These are phyloP conservation scores for Misgurnus anguillicaudatus DNA, from an alignment of 2,113 vertebrate genomes.

Conservation along the genomic window DNA sequence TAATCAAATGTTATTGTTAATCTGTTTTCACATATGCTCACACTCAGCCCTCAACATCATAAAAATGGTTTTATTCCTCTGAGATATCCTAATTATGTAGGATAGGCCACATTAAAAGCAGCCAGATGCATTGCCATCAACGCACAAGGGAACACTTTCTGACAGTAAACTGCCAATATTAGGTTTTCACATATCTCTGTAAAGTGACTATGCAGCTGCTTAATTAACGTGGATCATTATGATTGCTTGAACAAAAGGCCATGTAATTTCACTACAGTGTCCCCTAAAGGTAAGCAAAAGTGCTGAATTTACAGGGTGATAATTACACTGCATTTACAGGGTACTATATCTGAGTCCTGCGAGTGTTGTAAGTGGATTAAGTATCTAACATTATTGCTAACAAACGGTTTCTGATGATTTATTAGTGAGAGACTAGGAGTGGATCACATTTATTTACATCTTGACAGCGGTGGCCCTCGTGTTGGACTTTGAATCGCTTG, in stretches of 20 bases:
- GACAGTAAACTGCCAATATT: constrained; percentile 36
- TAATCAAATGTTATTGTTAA: too few relatives aligned
- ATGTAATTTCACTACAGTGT: constrained; percentile 26
- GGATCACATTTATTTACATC: too few relatives aligned
- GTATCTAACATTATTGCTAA: too few relatives aligned
- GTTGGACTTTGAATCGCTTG: too few relatives aligned
- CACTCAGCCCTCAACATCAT: not conserved
- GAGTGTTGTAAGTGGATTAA: not conserved
- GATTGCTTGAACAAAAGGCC: constrained; percentile 30
- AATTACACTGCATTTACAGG: too few relatives aligned
- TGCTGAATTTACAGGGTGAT: not conserved
- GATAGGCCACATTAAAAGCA: constrained; percentile 16
- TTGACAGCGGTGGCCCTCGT: too few relatives aligned
- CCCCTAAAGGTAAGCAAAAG: constrained; percentile 13
- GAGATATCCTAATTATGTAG: constrained; percentile 25
- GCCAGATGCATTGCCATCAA: constrained; percentile 13
- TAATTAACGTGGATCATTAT: constrained; percentile 47
- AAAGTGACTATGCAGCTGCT: constrained; percentile 39
- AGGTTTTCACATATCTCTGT: constrained; percentile 41
- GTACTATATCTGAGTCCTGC: not conserved
- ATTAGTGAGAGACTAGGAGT: too few relatives aligned
- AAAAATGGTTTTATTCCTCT: not conserved
- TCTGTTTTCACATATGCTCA: constrained; percentile 12
- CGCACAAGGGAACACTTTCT: not conserved
- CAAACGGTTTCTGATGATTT: too few relatives aligned